Evolutionary conservation across 2,113 vertebrate genomes (phyloP), one percentile per base, ranked within the genome.

Genomic region (Strigops habroptila): DNA sequence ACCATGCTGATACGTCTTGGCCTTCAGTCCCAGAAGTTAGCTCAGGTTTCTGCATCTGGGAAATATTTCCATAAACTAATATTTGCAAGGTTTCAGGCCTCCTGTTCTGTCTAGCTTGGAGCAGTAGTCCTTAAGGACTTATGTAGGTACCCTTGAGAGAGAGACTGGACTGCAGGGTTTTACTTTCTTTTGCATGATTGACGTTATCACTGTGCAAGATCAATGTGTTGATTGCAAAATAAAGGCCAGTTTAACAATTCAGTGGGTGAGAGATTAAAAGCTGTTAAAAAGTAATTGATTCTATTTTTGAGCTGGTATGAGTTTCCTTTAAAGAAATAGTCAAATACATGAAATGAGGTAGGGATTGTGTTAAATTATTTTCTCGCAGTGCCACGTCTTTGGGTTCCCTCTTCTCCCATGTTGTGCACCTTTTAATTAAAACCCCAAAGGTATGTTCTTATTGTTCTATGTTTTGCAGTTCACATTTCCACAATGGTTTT

Each of bases 121-220:
- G 41, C 14, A 69, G 2, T 39, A 25, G 7, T 21, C 18, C 18
- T 65, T 86, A 65, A 65, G 59, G 74, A 49, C 6, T 63, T n/a
- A 15, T 77, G 17, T 18, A 90, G 33, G 41, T 77, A 30, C 41
- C 6, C 30, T 69, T 51, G n/a, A 49, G 67, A 76, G 44, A 87
- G 12, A 46, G 17, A 14, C 1, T 1, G 18, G 24, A 44, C 14
- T 74, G 55, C 1, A 39, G 17, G 10, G 39, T 62, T 80, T 64
- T 12, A 2, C 55, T 59, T 65, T 68, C 18, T 70, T 73, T 53
- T 53, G 18, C 14, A 13, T 0, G 0, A 21, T 53, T n/a, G 18
- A n/a, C 2, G 10, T 62, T 69, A 23, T 65, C 7, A 27, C 7
- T 53, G 1, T 67, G 14, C 55, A 77, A 80, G 18, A 59, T 80